Evolutionary conservation across 2,113 vertebrate genomes (phyloP).

Genomic region (Daboia siamensis): DNA sequence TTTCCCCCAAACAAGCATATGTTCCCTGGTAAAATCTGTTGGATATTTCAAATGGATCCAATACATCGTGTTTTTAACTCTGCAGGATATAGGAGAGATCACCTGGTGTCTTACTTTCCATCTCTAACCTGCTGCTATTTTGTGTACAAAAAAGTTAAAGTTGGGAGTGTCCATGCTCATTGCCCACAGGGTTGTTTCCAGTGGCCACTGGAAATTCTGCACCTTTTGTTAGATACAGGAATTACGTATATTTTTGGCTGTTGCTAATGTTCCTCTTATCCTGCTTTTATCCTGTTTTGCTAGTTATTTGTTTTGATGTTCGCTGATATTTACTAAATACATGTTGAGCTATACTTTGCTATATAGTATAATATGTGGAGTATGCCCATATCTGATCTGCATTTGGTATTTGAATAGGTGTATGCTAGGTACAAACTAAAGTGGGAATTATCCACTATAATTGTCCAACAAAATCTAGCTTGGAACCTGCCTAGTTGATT

Average conservation of each 20-base stretch:
- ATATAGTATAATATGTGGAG: neutral
- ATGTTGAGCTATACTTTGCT: neutral
- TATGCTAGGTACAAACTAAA: neutral
- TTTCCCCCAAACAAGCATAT: constrained; percentile 7
- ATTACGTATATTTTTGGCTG: neutral
- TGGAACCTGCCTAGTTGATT: constrained; percentile 52
- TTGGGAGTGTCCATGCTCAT: neutral
- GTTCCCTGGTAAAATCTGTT: constrained; percentile 57
- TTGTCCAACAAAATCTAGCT: constrained; percentile 40
- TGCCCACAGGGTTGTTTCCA: neutral
- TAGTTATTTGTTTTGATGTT: neutral
- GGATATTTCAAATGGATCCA: no score
- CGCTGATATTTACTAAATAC: neutral
- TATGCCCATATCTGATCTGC: neutral
- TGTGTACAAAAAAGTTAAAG: neutral
- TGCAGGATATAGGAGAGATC: no score
- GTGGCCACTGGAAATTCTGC: neutral
- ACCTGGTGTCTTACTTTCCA: neutral
- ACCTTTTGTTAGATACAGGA: neutral
- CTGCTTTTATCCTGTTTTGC: neutral
- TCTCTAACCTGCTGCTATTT: neutral
- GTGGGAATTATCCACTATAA: neutral
- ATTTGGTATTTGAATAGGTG: neutral
- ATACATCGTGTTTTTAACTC: no score
- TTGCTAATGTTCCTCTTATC: neutral